Percentiles rank a stretch among this genome's conserved stretches.
These are phyloP conservation scores for Hermaeophaga mercurialis DNA, from an alignment of 2,888 invertebrate species.

Conservation along the genomic window DNA sequence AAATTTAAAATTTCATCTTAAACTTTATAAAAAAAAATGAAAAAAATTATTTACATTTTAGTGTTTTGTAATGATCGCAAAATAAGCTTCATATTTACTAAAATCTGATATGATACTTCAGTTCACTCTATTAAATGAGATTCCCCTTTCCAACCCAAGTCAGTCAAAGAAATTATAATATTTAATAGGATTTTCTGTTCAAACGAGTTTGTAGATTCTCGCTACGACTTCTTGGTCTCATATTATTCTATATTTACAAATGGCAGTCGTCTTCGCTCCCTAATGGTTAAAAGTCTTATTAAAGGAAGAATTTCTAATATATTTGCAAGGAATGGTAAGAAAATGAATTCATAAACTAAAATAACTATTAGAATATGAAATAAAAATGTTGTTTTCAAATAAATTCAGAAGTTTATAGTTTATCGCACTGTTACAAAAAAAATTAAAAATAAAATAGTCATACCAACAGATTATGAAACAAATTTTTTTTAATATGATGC, in stretches of 20 bases:
- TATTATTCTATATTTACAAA: constrained; percentile 49
- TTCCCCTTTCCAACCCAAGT: constrained; percentile 3
- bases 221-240: constrained; percentile 33
- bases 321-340: constrained; percentile 14
- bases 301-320: constrained; percentile 42
- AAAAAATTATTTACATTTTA: too few relatives aligned
- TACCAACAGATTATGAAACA: too few relatives aligned
- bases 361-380: constrained; percentile 16
- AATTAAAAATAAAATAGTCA: too few relatives aligned
- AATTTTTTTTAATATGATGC: too few relatives aligned
- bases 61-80: too few relatives aligned
- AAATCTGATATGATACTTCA: constrained; percentile 25
- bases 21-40: too few relatives aligned
- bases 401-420: too few relatives aligned
- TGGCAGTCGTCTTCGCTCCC: constrained; percentile 47
- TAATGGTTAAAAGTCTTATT: constrained; percentile 37
- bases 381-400: too few relatives aligned
- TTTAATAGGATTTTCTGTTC: background rate
- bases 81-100: too few relatives aligned
- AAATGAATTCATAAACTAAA: constrained; percentile 22
- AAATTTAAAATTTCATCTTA: too few relatives aligned
- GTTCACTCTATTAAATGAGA: constrained; percentile 2
- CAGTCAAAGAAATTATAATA: constrained; percentile 8
- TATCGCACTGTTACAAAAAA: too few relatives aligned
- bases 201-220: background rate